Base-by-base conservation (phyloP, 2,888 invertebrate genomes). In the Acanthosepion pharaonis region DNA sequence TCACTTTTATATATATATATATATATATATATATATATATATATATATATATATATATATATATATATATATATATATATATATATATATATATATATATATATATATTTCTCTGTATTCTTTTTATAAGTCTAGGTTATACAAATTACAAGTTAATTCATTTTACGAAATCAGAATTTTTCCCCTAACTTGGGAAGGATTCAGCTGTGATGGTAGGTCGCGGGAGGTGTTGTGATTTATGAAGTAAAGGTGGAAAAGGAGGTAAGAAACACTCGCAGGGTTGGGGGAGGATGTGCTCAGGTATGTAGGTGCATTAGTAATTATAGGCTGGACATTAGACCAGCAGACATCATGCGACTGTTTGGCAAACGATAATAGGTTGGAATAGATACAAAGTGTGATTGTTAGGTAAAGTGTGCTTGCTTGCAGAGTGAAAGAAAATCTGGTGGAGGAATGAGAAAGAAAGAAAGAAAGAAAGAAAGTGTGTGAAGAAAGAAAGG, bases 331-430 rank as follows among this genome's bases (percentile, higher is more conserved):
- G 78, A 78, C 78, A 8, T 78, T 5, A n/a, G n/a, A 78, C 78
- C 33, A 78, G 15, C 5, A n/a, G 78, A 78, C n/a, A 78, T 33
- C 78, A 78, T 78, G 78, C 33, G 78, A 78, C 78, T 18, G 33
- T 78, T 78, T 78, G 78, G 78, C 78, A 33, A 78, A 11, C 15
- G 78, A 78, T 78, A 33, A 78, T 78, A 33, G 28, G 28, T n/a
- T n/a, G 78, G n/a, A 78, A 78, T 78, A 78, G 33, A n/a, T 78
- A 78, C n/a, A n/a, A 33, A n/a, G 78, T 78, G n/a, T 78, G 78
- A 78, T 78, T 78, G 78, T 78, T 78, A 78, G n/a, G 78, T 78
- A 78, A 78, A 78, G n/a, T 78, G n/a, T 64, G 64, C 42, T 64
- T 78, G 78, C 78, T 78, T n/a, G n/a, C 15, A 78, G 11, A n/a